These are phyloP conservation scores for Micropterix aruncella DNA, from an alignment of 2,888 invertebrate genomes.

Conservation along the genomic window DNA sequence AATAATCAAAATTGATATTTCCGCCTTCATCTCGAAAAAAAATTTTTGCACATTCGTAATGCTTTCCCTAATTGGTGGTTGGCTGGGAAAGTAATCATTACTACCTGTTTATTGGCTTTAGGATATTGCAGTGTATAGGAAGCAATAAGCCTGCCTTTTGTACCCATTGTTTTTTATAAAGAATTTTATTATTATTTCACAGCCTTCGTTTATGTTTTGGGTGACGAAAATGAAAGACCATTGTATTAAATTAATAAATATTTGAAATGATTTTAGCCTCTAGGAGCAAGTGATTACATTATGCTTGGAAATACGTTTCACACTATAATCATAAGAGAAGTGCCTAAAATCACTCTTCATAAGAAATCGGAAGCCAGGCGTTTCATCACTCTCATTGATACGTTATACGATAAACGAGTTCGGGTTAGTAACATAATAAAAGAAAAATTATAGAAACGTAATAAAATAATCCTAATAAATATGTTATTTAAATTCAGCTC, in stretches of 20 bases:
- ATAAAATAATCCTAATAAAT: no score
- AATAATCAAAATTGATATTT: no score
- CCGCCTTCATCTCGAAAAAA: no score
- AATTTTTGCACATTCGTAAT: no score
- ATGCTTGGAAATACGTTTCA: slow-evolving; percentile 89
- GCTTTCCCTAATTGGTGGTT: no score
- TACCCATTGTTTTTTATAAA: no score
- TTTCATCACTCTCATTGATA: slow-evolving; percentile 95
- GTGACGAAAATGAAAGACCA: neutral
- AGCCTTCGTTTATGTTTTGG: slow-evolving; percentile 3
- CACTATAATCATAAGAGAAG: slow-evolving; percentile 80
- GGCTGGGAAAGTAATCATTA: no score
- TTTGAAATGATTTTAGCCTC: slow-evolving; percentile 43
- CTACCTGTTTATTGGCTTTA: no score
- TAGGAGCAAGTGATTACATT: slow-evolving; percentile 92
- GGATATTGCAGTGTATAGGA: no score
- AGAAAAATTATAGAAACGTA: no score
- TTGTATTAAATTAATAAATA: slow-evolving; percentile 1
- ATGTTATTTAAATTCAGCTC: slow-evolving; percentile 37
- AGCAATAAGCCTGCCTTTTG: no score
- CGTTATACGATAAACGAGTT: slow-evolving; percentile 87
- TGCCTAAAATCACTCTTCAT: slow-evolving; percentile 67
- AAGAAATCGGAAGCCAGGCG: slow-evolving; percentile 79
- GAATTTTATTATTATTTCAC: no score
- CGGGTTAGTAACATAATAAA: slow-evolving; percentile 41